Base-by-base conservation (phyloP, 2,888 invertebrate species). In the Petrolisthes manimaculis region DNA sequence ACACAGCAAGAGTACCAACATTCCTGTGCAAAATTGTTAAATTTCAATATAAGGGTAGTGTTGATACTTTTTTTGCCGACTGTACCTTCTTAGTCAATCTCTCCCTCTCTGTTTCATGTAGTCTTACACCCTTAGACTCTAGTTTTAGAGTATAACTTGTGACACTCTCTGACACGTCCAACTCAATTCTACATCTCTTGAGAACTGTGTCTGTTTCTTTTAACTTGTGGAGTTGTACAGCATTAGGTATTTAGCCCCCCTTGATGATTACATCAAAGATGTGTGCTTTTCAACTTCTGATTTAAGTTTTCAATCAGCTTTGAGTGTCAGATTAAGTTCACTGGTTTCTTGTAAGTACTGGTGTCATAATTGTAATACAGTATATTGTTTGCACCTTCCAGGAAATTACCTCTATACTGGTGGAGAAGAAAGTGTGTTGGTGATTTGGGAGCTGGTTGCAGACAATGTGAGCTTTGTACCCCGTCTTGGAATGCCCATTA, bases 401-500 rank as follows among this genome's bases (percentile, higher is more conserved):
- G 96, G 96, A 37, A 94, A 95, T 12, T 94, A 95, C 91, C 94
- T 97, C 92, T 95, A 95, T 92, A 96, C 96, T 92, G 96, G 96
- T 9, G 97, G 96, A n/a, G 94, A 94, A 80, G 97, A 97, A 93
- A 94, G 95, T 92, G 96, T 96, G 0, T 93, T 97, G 83, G 96
- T 97, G 0, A 95, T 95, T 92, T 97, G 97, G 97, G 94, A 94
- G 84, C 90, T 95, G 51, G 93, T 94, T 69, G 93, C 94, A 91
- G 92, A 94, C 5, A 92, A 93, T 0, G 94, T 94, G 91, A 93
- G 94, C 54, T 96, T 95, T 92, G 92, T 96, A 80, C 97, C 97
- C 0, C 94, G 97, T 83, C 93, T 97, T 91, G 94, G 96, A 3
- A 95, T 95, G 18, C 94, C 95, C 3, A 95, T 97, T 74, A 93